These are phyloP conservation scores for Myripristis murdjan DNA, from an alignment of 2,797 vertebrate genomes.

Conservation along the genomic window DNA sequence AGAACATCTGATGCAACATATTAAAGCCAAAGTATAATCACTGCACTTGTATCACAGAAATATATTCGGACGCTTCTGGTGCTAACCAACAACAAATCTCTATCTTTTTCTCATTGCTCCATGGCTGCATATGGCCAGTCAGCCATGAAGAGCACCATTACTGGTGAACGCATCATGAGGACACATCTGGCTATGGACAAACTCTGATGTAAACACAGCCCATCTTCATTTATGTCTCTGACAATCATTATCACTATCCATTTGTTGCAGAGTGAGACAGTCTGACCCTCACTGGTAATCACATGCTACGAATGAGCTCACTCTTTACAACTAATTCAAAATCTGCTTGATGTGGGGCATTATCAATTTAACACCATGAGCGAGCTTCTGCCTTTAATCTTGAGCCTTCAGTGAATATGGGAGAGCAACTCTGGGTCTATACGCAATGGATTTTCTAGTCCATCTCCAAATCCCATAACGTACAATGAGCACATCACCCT, in stretches of 20 bases:
- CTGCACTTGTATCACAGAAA: background rate
- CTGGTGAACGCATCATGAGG: conserved; percentile 34
- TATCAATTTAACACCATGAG: conserved; percentile 33
- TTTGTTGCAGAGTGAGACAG: conserved; percentile 30
- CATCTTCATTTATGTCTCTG: conserved; percentile 45
- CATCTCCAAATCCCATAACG: conserved; percentile 45
- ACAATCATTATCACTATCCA: conserved; percentile 19
- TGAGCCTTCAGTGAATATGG: background rate
- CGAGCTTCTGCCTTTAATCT: conserved; percentile 27
- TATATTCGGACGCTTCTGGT: background rate
- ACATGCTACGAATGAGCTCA: conserved; percentile 38
- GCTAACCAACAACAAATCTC: conserved; percentile 9
- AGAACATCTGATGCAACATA: background rate
- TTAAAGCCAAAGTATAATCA: too few relatives aligned
- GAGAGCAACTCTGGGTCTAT: conserved; percentile 21
- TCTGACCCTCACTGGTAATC: conserved; percentile 34
- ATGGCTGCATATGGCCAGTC: conserved; percentile 21
- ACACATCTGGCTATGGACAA: conserved; percentile 63
- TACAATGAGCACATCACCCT: conserved; percentile 48
- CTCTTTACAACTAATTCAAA: conserved; percentile 4
- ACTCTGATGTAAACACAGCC: conserved; percentile 49
- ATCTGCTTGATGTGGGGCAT: conserved; percentile 20
- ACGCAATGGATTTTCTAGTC: conserved; percentile 17
- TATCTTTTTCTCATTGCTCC: conserved; percentile 14
- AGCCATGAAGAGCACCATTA: conserved; percentile 43